Evolutionary conservation across 2,888 invertebrate species (phyloP), one percentile per base, ranked within the genome.

Genomic region (Trachelus iudaicus): DNA sequence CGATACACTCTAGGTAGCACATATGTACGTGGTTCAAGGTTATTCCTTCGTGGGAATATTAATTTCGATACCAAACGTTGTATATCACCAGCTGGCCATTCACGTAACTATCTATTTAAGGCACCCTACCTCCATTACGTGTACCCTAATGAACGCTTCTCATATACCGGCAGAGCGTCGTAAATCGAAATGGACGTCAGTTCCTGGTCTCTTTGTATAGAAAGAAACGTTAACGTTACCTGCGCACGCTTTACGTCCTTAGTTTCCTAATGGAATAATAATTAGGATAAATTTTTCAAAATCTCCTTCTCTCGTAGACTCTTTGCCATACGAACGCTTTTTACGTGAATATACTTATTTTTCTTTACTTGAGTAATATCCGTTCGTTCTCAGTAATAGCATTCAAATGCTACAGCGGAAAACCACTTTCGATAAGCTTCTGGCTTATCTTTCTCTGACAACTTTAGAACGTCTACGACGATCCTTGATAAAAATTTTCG

Each of bases 1-100:
- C 11, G 71, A 31, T 34, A 71, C 31, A 71, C 31, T 31, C 3
- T 31, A 12, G 71, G 71, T 23, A 71, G 31, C 34, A 71, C 12
- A 31, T 71, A 34, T 71, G 71, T 71, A 34, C 71, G 35, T 33
- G 71, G 37, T 40, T 34, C 77, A 77, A 77, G 77, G 77, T 37
- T 56, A 77, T 33, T 77, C 77, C 33, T 56, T 69, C 30, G 68
- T 1, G 69, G 33, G 74, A 77, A 77, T 77, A 77, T 37, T 75
- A 77, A 77, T 77, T 77, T 34, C 68, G 37, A 56, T 75, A 33
- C 33, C 30, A 34, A 69, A 35, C 74, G 33, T 37, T 74, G 23
- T 37, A 74, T 30, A 35, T 74, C 74, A 23, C 30, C 34, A 74
- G 34, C 34, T 37, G 30, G 37, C n/a, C 74, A 74, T n/a, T 30